Percentiles rank a stretch among this genome's conserved stretches.
phyloP scores from a whole-genome alignment of 2,797 vertebrate species.

The Halcyon leucocephala region DNA sequence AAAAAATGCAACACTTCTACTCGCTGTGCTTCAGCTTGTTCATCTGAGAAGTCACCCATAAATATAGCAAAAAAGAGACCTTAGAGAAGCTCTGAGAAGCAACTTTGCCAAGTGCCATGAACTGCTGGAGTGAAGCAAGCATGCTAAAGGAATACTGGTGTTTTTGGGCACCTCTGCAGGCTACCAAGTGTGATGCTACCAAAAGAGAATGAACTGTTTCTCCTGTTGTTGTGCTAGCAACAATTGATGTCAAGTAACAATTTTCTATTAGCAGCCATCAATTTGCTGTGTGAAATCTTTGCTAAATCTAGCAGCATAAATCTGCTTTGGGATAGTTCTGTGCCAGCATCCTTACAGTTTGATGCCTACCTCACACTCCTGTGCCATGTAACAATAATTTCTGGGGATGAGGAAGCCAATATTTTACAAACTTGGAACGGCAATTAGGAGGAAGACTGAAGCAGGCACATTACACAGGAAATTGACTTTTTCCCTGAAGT shows the following conservation, averaged over 20 bases:
- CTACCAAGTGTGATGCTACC: not conserved
- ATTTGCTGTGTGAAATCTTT: not conserved
- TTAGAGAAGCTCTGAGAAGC: not conserved
- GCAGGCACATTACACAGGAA: not conserved
- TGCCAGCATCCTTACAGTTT: not conserved
- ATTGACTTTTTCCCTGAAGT: not conserved
- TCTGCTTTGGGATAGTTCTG: not conserved
- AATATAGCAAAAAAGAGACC: not conserved
- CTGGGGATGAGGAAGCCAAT: not conserved
- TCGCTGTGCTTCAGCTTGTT: not conserved
- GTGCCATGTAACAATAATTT: not conserved
- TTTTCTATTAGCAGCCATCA: not conserved
- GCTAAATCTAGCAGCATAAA: not conserved
- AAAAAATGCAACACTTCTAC: not conserved
- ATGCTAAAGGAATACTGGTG: not conserved
- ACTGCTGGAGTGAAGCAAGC: not conserved
- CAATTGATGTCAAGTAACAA: not conserved
- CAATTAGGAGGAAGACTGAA: not conserved
- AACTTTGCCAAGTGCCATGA: not conserved
- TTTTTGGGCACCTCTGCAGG: not conserved
- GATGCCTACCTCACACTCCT: not conserved
- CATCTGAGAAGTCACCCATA: not conserved
- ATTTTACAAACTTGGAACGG: not conserved
- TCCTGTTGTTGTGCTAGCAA: not conserved
- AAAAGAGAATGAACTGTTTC: not conserved